A percentile compares a stretch with the other conserved stretches of the same genome.
Evolutionary conservation across 2,888 invertebrate genomes (phyloP).

Genomic region (Copidosoma aretas): DNA sequence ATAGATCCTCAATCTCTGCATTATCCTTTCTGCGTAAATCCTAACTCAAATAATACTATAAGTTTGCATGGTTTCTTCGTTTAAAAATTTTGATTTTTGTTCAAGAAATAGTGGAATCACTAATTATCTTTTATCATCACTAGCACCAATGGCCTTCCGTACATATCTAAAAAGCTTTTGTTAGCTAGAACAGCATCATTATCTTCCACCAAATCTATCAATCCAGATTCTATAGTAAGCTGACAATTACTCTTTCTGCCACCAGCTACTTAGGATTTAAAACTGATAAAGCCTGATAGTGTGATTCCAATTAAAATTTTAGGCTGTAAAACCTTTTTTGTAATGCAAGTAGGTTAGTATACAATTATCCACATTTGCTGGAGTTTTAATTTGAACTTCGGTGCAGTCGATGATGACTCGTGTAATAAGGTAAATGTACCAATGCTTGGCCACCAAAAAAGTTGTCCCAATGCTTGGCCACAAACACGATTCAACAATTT

Average conservation of each 20-base stretch:
- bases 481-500: too few relatives aligned
- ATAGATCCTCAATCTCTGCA: slow-evolving; percentile 35
- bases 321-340: slow-evolving; percentile 24
- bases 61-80: slow-evolving; percentile 14
- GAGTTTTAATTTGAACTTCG: slow-evolving; percentile 15
- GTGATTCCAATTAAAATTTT: slow-evolving; percentile 43
- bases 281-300: slow-evolving; percentile 41
- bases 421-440: too few relatives aligned
- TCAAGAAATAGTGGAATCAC: slow-evolving; percentile 27
- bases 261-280: slow-evolving; percentile 39
- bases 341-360: slow-evolving; percentile 15
- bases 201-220: slow-evolving; percentile 38
- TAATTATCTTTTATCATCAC: slow-evolving; percentile 25
- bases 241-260: slow-evolving; percentile 41
- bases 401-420: slow-evolving; percentile 40
- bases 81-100: slow-evolving; percentile 4
- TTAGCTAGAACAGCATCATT: slow-evolving; percentile 40
- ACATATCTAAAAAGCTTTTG: slow-evolving; percentile 41
- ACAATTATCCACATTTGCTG: slow-evolving; percentile 23
- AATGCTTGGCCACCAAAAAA: too few relatives aligned
- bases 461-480: too few relatives aligned
- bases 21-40: slow-evolving; percentile 30
- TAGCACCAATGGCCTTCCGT: slow-evolving; percentile 19
- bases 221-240: slow-evolving; percentile 40
- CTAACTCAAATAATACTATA: slow-evolving; percentile 7